Percentiles rank a stretch among this genome's conserved stretches.
phyloP scores from a whole-genome alignment of 2,113 vertebrate genomes.

The Colinus virginianus region DNA sequence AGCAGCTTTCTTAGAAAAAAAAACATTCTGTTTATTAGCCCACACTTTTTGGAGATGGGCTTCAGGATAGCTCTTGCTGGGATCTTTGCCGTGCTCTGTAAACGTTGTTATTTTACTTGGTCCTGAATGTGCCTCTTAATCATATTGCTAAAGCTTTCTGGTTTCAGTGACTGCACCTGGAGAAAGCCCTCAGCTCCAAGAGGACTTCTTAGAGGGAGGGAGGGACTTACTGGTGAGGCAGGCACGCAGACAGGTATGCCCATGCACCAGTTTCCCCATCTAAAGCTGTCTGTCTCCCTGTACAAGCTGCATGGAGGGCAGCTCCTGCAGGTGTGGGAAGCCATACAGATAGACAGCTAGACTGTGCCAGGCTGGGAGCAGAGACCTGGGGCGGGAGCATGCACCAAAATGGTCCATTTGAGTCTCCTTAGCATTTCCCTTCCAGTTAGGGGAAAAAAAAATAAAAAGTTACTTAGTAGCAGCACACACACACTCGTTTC shows the following conservation, averaged over 20 bases:
- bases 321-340: neutral
- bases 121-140: neutral
- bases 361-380: fast-evolving
- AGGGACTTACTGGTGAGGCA: neutral
- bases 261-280: too few relatives aligned
- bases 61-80: neutral
- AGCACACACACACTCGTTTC: neutral
- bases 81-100: neutral
- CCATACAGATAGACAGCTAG: neutral
- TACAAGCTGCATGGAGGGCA: neutral
- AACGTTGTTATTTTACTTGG: neutral
- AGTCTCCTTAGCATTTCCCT: neutral
- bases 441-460: neutral
- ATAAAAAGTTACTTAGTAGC: neutral
- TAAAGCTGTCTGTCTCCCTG: neutral
- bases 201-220: neutral
- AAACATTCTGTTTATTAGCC: neutral
- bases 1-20: neutral
- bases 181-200: neutral
- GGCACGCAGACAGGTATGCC: neutral
- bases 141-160: neutral
- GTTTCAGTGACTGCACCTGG: neutral
- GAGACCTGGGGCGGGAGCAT: neutral
- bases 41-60: neutral
- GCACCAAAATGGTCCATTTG: fast-evolving